Percentiles rank a stretch among this genome's conserved stretches.
Evolutionary conservation across 2,113 vertebrate genomes (phyloP).

Genomic region (Scolopax mira): DNA sequence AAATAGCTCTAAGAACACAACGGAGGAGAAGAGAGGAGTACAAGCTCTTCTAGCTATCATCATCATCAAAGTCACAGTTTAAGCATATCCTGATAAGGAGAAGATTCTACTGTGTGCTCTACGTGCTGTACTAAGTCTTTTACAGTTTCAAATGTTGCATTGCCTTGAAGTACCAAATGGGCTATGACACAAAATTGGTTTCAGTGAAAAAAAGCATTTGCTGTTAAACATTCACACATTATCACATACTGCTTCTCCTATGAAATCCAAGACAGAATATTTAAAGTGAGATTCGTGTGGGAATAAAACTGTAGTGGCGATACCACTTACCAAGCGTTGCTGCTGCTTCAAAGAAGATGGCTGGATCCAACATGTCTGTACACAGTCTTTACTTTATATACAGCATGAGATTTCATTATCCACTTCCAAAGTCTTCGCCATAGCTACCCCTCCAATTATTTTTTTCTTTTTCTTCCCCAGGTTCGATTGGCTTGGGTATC

Average conservation of each 20-base stretch:
- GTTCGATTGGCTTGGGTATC: fast-evolving
- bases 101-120: background rate
- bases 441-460: background rate
- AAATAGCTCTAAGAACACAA: background rate
- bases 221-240: background rate
- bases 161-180: background rate
- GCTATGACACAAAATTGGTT: background rate
- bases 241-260: background rate
- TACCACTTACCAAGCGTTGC: background rate
- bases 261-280: background rate
- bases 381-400: background rate
- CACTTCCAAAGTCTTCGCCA: background rate
- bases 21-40: background rate
- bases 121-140: background rate
- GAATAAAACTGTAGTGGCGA: background rate
- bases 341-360: background rate
- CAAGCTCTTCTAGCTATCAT: background rate
- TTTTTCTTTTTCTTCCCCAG: background rate
- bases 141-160: background rate
- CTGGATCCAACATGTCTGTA: background rate
- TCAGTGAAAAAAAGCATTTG: background rate
- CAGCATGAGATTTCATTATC: background rate
- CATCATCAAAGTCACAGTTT: background rate
- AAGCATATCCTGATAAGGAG: background rate
- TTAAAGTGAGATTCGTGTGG: background rate